Evolutionary conservation across 2,888 invertebrate species (phyloP), one percentile per base, ranked within the genome.

Genomic region (Drosophila paramelanica): DNA sequence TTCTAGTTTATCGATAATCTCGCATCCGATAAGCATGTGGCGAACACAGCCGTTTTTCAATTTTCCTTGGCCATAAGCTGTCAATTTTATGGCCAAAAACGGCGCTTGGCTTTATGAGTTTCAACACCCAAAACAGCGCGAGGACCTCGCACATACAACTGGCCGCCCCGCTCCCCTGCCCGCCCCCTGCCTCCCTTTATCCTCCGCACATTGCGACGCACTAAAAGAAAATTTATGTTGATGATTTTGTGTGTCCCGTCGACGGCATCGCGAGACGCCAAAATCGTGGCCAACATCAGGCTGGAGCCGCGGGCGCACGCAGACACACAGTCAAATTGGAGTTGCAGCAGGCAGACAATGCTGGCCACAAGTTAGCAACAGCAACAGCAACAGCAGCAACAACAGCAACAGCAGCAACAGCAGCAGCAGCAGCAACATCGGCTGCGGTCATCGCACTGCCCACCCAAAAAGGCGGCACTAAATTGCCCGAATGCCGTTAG

Each of bases 201-300:
- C 45, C n/a, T 31, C 58, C 39, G 31, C 31, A 8, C 31, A 31
- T 8, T 8, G 51, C 56, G 66, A 83, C 85, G 85, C 85, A 89
- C 83, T 89, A 81, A 78, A 89, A 78, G n/a, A 57, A 71, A 85
- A 89, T 89, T 85, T 86, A 89, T 89, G 88, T 85, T 89, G 85
- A 85, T 85, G 89, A 89, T 85, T 89, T 88, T 87, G 79, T 79
- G 79, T 65, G 80, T 77, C 76, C 17, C 17, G 3, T 23, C 68
- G 62, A 51, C 65, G 57, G 53, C 50, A 60, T 53, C 65, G 57
- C 59, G 36, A 45, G 42, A 43, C 57, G 43, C 47, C 41, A 51
- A 53, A 53, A 55, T 47, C 61, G 47, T 57, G 49, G 57, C 50
- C 59, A 55, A 36, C 46, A 69, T 55, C 27, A 33, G 58, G 31